Evolutionary conservation across 1,140 invertebrate genomes (phyloP).

Genomic region (Papilio polytes): DNA sequence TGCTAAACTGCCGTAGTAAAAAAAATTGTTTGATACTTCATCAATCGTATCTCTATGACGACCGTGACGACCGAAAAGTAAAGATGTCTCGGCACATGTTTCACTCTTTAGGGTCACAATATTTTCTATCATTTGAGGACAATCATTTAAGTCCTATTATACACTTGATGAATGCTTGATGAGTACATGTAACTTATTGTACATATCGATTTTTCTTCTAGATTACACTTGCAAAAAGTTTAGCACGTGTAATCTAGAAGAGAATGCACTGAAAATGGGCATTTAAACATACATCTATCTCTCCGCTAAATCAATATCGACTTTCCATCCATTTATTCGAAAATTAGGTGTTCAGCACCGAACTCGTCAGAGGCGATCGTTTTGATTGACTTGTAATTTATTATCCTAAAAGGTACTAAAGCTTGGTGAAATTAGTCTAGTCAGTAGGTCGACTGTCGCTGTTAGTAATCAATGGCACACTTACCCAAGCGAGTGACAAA

Average conservation of each 20-base stretch:
- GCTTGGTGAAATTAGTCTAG: constrained; percentile 52
- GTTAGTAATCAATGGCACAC: constrained; percentile 59
- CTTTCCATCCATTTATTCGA: too few species aligned
- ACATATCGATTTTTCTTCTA: too few species aligned
- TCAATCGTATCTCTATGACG: constrained; percentile 15
- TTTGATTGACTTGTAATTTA: background rate
- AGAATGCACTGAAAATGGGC: too few species aligned
- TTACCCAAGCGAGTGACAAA: constrained; percentile 62
- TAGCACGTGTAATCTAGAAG: too few species aligned
- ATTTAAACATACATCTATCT: too few species aligned
- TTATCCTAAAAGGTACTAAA: constrained; percentile 53
- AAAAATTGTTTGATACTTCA: constrained; percentile 26
- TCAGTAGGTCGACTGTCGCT: constrained; percentile 62
- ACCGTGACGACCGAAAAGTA: constrained; percentile 31
- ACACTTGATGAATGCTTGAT: too few species aligned
- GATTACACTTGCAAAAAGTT: too few species aligned
- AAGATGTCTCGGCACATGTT: constrained; percentile 36
- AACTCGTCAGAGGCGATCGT: background rate
- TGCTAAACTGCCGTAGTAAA: constrained; percentile 19
- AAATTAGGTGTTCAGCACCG: too few species aligned
- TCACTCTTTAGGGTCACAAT: constrained; percentile 18
- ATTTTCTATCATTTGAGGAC: background rate
- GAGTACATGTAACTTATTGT: too few species aligned
- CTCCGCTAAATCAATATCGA: too few species aligned
- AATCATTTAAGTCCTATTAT: background rate